Percentiles rank a stretch among this genome's conserved stretches.
phyloP scores from a whole-genome alignment of 2,888 invertebrate genomes.

The Lapara coniferarum region DNA sequence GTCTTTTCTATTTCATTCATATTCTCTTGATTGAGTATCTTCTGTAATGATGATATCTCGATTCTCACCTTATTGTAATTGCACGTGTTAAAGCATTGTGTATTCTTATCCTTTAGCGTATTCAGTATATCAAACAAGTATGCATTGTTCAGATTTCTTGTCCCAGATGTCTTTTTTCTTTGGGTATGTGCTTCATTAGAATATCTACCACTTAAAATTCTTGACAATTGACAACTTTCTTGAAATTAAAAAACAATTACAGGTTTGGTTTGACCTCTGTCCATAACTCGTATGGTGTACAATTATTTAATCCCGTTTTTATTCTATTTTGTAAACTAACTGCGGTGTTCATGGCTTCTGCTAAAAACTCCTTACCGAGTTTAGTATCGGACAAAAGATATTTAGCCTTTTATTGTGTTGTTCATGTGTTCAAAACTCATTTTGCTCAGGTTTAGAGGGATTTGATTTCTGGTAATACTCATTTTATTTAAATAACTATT shows the following conservation, averaged over 20 bases:
- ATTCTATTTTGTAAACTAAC: constrained; percentile 29
- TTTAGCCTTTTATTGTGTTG: constrained; percentile 30
- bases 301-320: constrained; percentile 20
- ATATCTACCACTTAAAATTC: constrained; percentile 35
- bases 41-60: constrained; percentile 12
- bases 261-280: constrained; percentile 33
- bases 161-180: constrained; percentile 37
- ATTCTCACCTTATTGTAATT: constrained; percentile 22
- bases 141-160: constrained; percentile 27
- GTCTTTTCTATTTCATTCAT: too few species aligned
- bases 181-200: constrained; percentile 34
- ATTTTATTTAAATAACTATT: constrained; percentile 24
- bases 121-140: constrained; percentile 28
- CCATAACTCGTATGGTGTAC: constrained; percentile 38
- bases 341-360: constrained; percentile 31
- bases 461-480: constrained; percentile 21
- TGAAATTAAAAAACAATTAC: too few species aligned
- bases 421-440: constrained; percentile 32
- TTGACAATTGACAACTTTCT: too few species aligned
- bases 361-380: constrained; percentile 29
- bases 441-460: constrained; percentile 31
- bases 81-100: constrained; percentile 19
- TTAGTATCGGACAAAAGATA: constrained; percentile 30
- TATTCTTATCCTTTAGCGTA: constrained; percentile 26
- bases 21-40: constrained; percentile 1